Evolutionary conservation across 2,113 vertebrate species (phyloP), one percentile per base, ranked within the genome.

Genomic region (Gymnogyps californianus): DNA sequence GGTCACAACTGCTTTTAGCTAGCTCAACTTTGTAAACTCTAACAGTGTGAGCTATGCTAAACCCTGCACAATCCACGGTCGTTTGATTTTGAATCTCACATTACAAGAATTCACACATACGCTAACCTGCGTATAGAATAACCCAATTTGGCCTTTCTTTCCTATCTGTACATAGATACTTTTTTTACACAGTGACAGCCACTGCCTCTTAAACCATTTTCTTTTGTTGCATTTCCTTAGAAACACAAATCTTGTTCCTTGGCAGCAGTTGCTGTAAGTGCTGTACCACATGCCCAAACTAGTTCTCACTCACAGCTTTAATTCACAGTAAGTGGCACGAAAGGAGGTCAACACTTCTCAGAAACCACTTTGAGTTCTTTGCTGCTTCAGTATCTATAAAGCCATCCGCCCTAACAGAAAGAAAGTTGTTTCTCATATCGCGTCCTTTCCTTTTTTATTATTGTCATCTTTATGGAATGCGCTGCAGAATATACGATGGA

Each of bases 161-260:
- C 84, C 95, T 78, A 67, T 95, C 90, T 77, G 84, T 94, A 95
- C 94, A 71, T 72, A 93, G 96, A 97, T 93, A 97, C 94, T 65
- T 86, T 62, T 97, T 95, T 82, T 89, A 96, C 93, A 96, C 93
- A 70, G 96, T 97, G 97, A 98, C 98, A 98, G 98, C 95, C 96
- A 49, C 97, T 98, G 97, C 97, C 97, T 97, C 96, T 96, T 97
- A 95, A 97, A 95, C 95, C 95, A 96, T 97, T 98, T 97, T 98
- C 98, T 98, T 98, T 98, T 98, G 98, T 98, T 98, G 97, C 94
- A 97, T 98, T 98, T 98, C 98, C 98, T 98, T 98, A 98, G 98
- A 98, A 98, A 98, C 98, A 98, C 98, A 98, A 98, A 98, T 98
- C 98, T 98, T 90, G 97, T 97, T 98, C 98, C 97, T 98, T 98